These are phyloP conservation scores for Tipula unca DNA, from an alignment of 2,888 invertebrate species.

Conservation along the genomic window DNA sequence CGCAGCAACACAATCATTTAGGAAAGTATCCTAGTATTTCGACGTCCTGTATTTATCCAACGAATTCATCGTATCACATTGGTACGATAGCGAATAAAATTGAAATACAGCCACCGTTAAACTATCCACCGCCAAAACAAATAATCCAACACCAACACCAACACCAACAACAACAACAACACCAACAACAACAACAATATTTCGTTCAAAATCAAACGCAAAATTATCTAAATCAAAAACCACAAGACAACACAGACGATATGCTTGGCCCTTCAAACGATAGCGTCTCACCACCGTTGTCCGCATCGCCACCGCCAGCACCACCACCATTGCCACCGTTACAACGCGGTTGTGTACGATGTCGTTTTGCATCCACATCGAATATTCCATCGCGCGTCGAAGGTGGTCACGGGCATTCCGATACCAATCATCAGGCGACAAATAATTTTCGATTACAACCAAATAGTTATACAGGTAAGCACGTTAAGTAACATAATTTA, in stretches of 20 bases:
- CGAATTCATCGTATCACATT: not conserved
- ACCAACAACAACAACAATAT: constrained; percentile 25
- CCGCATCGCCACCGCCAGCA: constrained; percentile 27
- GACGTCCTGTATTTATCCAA: not conserved
- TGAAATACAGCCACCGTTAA: not conserved
- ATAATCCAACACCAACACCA: constrained; percentile 23
- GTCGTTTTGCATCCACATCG: constrained; percentile 17
- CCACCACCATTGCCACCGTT: constrained; percentile 27
- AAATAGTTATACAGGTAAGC: constrained; percentile 20
- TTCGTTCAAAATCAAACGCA: constrained; percentile 22
- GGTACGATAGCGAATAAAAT: not conserved
- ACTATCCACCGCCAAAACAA: not conserved
- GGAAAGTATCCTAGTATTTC: constrained; percentile 15
- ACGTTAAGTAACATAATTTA: too few species aligned
- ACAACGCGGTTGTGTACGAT: constrained; percentile 19
- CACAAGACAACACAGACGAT: not conserved
- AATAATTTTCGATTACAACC: constrained; percentile 20
- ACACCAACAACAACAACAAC: constrained; percentile 23
- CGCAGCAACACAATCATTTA: not conserved
- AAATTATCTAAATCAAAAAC: not conserved
- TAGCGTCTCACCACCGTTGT: constrained; percentile 23
- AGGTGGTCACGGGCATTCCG: not conserved
- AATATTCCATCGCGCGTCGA: not conserved
- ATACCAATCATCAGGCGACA: not conserved
- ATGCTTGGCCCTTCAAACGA: not conserved